phyloP scores from a whole-genome alignment of 2,888 invertebrate species.

The Mythimna lalbum region DNA sequence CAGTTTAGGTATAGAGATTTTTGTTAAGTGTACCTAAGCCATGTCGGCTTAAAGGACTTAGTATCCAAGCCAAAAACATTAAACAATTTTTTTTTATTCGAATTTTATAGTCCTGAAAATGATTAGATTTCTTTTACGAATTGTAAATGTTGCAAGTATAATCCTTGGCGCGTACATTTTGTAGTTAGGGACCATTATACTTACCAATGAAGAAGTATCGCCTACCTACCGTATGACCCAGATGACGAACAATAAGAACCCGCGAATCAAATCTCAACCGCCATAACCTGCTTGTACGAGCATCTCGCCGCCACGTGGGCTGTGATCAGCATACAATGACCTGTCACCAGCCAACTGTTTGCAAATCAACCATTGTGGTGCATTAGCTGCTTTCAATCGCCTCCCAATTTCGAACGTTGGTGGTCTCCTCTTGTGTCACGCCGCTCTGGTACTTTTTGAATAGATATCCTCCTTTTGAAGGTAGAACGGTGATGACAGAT shows the following conservation, averaged over 20 bases:
- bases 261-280: slow-evolving; percentile 53
- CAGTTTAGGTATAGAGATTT: too few species aligned
- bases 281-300: slow-evolving; percentile 52
- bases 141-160: too few species aligned
- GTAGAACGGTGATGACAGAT: slow-evolving; percentile 21
- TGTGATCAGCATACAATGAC: slow-evolving; percentile 88
- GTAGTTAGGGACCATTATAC: too few species aligned
- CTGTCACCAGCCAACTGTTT: slow-evolving; percentile 81
- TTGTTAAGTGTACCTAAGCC: too few species aligned
- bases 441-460: slow-evolving; percentile 64
- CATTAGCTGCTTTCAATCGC: slow-evolving; percentile 82
- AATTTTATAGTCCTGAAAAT: too few species aligned
- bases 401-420: slow-evolving; percentile 82
- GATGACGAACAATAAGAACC: slow-evolving; percentile 40
- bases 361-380: slow-evolving; percentile 85
- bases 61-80: too few species aligned
- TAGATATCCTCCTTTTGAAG: slow-evolving; percentile 21
- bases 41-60: too few species aligned
- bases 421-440: slow-evolving; percentile 70
- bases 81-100: too few species aligned
- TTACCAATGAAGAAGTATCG: neutral
- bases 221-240: slow-evolving; percentile 25
- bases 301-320: slow-evolving; percentile 61
- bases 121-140: too few species aligned
- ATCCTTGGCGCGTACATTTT: neutral